These are phyloP conservation scores for Aratinga solstitialis DNA, from an alignment of 2,797 vertebrate genomes.

Conservation along the genomic window DNA sequence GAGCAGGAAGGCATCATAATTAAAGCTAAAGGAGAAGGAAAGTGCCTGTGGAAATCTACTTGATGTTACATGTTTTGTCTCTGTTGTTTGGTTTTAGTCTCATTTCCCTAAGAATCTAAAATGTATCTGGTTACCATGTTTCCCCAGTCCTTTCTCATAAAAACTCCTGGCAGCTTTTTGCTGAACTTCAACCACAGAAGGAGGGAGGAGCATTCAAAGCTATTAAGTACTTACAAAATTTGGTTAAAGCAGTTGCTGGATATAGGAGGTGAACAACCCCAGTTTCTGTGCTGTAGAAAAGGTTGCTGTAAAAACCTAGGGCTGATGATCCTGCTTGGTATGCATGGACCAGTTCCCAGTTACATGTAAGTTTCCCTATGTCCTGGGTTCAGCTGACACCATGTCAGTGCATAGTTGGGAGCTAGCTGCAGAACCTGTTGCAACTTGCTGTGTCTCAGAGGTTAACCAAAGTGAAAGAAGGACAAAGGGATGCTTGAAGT, in stretches of 20 bases:
- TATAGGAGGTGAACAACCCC: not conserved
- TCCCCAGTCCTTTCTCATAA: not conserved
- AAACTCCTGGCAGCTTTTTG: not conserved
- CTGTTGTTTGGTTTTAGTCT: not conserved
- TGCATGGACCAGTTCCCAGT: not conserved
- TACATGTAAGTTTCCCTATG: not conserved
- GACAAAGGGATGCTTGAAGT: not conserved
- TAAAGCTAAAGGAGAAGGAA: not conserved
- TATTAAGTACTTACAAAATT: not conserved
- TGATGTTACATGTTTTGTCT: not conserved
- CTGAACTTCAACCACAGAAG: not conserved
- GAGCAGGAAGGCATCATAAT: not conserved
- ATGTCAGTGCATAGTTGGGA: accelerated
- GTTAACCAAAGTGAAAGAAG: not conserved
- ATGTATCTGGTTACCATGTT: not conserved
- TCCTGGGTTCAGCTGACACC: not conserved
- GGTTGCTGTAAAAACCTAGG: not conserved
- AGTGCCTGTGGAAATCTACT: not conserved
- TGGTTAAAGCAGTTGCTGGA: not conserved
- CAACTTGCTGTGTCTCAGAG: not conserved
- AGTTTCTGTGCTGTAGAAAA: not conserved
- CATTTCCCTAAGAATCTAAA: not conserved
- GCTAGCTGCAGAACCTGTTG: not conserved
- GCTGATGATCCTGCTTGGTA: not conserved
- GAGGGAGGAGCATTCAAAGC: not conserved